Evolutionary conservation across 2,888 invertebrate genomes (phyloP), one percentile per base, ranked within the genome.

Genomic region (Reticulitermes lucifugus): DNA sequence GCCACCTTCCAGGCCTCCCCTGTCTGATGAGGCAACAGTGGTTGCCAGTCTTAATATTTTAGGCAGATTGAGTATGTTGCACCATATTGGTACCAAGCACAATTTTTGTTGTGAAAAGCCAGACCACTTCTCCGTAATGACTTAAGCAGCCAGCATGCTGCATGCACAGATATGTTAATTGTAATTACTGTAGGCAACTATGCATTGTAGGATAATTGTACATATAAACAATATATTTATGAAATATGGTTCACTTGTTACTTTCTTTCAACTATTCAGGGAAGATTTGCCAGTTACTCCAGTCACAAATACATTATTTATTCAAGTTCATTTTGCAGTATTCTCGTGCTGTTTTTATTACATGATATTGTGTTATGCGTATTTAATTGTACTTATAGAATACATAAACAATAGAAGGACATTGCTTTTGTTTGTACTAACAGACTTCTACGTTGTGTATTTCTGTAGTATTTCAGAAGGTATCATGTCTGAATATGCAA

Each of bases 151-250:
- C 65, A 41, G 73, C 2, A 41, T 43, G 46, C 77, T 77, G 41
- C 10, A 6, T 21, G 46, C 77, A 46, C 35, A n/a, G 41, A 77
- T 81, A 46, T 65, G 81, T 81, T 81, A 65, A 65, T 46, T 81
- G 81, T 85, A 85, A 43, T 82, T 85, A 85, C 51, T 82, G 82
- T 85, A 85, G 60, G 79, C 59, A 80, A 85, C 51, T 55, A 41
- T 82, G 46, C 71, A 85, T 80, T 83, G 83, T 85, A 83, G 85
- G 71, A 75, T 80, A 85, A 59, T 41, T 85, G 83, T 85, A 85
- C 73, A 84, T 86, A 86, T 55, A 83, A 85, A 82, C 83, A 85
- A 83, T 81, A 84, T 85, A 84, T 85, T 86, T 81, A 81, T 81
- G 81, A 70, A 70, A 46, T 46, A 51, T n/a, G 51, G 46, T 77